Base-by-base conservation (phyloP, 2,888 invertebrate genomes). In the Epinotia demarniana region DNA sequence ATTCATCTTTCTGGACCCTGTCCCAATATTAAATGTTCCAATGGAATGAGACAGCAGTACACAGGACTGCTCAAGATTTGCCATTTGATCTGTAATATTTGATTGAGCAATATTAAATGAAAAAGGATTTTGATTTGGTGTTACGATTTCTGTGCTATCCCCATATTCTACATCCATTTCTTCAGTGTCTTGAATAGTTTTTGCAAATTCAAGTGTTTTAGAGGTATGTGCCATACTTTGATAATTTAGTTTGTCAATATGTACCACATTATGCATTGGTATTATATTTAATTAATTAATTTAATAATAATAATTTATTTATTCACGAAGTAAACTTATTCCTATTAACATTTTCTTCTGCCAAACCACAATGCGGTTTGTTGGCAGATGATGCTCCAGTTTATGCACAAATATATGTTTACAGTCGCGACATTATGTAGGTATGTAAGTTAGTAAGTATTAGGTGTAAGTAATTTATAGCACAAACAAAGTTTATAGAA, bases 1-100 rank as follows among this genome's bases (percentile, higher is more conserved):
- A 46, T 77, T 69, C 5, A n/a, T 27, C 18, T 23, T 58, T 11
- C 69, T 46, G 46, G 19, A 11, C 1, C 75, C 74, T 16, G 78
- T 72, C 1, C 89, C 88, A 18, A 88, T 81, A 68, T 81, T 81
- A 66, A 89, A 89, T 78, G 72, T 80, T 78, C 23, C 18, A 16
- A 39, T 9, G 68, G 46, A 57, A 18, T 46, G 9, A 57, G 18
- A 6, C 3, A 2, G 0, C 13, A 11, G 12, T 46, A 27, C 46
- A 13, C 18, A 49, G 6, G 62, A 19, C 13, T 33, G 33, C 43
- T 68, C 43, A n/a, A 57, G 23, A 16, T 68, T 39, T 43, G 9
- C 57, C 18, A 57, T 4, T 11, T 23, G 57, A 57, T 4, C 16
- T 16, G 49, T 49, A 49, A 62, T 53, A 16, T 69, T 69, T 13